These are phyloP conservation scores for Phrynocephalus guinanensis DNA, from an alignment of 2,797 vertebrate genomes.

Conservation along the genomic window DNA sequence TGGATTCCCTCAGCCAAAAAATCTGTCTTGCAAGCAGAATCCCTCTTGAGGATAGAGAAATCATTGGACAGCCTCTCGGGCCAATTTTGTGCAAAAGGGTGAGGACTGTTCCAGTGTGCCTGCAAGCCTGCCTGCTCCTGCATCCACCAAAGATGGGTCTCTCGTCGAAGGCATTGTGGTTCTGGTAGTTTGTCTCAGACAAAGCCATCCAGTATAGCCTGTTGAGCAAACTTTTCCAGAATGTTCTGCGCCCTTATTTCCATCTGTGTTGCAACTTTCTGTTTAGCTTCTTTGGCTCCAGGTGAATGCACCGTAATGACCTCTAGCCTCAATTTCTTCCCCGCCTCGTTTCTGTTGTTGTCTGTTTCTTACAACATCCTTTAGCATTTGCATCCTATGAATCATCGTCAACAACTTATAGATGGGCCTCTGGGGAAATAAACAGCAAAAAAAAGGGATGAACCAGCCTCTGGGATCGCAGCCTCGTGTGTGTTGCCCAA, in stretches of 20 bases:
- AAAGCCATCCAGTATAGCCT: neutral
- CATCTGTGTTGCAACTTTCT: neutral
- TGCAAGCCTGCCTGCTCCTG: neutral
- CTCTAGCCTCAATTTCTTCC: neutral
- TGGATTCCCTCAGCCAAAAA: no score
- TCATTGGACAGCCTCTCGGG: no score
- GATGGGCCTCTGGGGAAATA: conserved; percentile 4
- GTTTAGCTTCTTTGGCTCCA: neutral
- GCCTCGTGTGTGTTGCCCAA: conserved; percentile 7
- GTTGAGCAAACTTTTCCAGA: conserved; percentile 6
- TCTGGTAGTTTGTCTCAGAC: neutral
- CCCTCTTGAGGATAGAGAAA: no score
- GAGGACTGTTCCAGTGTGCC: no score
- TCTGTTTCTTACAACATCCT: conserved; percentile 21
- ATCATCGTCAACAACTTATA: neutral
- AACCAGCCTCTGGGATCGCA: conserved; percentile 2
- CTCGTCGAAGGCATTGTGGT: neutral
- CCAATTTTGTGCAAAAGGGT: no score
- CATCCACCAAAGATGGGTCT: no score
- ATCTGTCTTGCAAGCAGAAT: no score
- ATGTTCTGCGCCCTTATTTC: neutral
- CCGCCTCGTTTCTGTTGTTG: neutral
- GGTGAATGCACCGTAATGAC: neutral
- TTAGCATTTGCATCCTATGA: conserved; percentile 19
- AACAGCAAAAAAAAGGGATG: neutral